These are phyloP conservation scores for Drosophila arawakana DNA, from an alignment of 1,140 invertebrate genomes.

Conservation along the genomic window DNA sequence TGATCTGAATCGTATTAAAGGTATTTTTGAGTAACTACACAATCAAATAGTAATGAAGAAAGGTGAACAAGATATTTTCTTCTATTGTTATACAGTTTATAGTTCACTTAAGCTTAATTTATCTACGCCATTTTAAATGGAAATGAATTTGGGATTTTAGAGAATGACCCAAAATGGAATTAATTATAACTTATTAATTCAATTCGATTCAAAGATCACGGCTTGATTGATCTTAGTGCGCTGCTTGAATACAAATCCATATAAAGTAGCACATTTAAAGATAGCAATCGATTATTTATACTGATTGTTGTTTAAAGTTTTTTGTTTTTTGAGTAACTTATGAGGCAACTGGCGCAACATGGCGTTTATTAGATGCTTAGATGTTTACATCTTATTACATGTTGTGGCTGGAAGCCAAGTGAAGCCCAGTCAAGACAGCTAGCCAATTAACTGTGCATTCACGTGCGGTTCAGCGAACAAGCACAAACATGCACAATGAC, in stretches of 20 bases:
- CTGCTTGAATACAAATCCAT: background rate
- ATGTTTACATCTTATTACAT: constrained; percentile 54
- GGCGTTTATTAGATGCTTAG: constrained; percentile 38
- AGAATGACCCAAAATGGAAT: background rate
- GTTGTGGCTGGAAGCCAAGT: constrained; percentile 15
- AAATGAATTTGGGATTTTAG: too few relatives aligned
- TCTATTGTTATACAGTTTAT: too few relatives aligned
- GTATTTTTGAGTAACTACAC: too few relatives aligned
- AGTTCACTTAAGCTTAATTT: too few relatives aligned
- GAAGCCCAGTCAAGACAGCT: background rate
- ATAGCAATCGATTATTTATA: constrained; percentile 8
- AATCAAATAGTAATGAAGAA: background rate
- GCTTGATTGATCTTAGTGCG: constrained; percentile 2
- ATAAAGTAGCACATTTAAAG: background rate
- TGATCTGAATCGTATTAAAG: too few relatives aligned
- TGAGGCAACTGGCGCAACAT: constrained; percentile 26
- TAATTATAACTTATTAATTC: background rate
- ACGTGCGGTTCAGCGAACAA: constrained; percentile 53
- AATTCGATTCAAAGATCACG: background rate
- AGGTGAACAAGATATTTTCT: background rate
- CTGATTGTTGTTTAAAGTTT: background rate
- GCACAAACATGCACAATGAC: constrained; percentile 58
- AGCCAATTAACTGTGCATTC: constrained; percentile 73
- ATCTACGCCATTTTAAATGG: background rate
- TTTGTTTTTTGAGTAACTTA: constrained; percentile 4